Evolutionary conservation across 2,888 invertebrate species (phyloP).

Genomic region (Orthonevra nobilis): DNA sequence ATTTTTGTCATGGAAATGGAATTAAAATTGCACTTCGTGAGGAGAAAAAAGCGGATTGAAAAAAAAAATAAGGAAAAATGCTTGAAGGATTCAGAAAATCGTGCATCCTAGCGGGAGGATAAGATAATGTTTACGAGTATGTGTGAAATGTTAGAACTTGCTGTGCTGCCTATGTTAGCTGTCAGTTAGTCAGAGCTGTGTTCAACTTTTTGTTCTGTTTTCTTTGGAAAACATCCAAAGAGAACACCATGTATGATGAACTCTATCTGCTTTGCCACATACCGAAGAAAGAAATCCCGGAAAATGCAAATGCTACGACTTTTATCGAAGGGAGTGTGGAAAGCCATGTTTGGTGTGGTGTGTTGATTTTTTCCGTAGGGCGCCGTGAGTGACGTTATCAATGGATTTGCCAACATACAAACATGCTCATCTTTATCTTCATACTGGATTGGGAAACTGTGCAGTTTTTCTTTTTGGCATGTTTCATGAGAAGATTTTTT

Average conservation of each 20-base stretch:
- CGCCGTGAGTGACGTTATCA: constrained; percentile 64
- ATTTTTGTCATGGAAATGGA: constrained; percentile 31
- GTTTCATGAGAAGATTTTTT: constrained; percentile 32
- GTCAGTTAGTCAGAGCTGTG: constrained; percentile 43
- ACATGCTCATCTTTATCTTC: constrained; percentile 17
- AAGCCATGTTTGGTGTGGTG: not conserved
- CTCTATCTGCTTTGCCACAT: not conserved
- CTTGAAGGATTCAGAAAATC: not conserved
- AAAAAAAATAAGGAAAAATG: constrained; percentile 7
- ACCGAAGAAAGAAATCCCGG: constrained; percentile 18
- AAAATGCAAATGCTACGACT: constrained; percentile 58
- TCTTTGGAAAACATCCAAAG: constrained; percentile 42
- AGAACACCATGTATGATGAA: constrained; percentile 52
- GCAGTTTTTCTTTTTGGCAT: constrained; percentile 30
- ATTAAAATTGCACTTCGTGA: constrained; percentile 49
- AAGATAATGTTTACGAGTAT: constrained; percentile 11
- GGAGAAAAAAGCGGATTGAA: not conserved
- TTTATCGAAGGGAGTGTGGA: constrained; percentile 24
- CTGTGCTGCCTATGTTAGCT: constrained; percentile 37
- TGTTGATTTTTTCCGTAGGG: constrained; percentile 21
- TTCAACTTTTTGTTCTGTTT: constrained; percentile 18
- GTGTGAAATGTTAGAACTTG: constrained; percentile 24
- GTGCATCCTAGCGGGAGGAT: constrained; percentile 2
- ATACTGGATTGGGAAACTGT: constrained; percentile 6
- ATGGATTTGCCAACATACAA: constrained; percentile 48